These are phyloP conservation scores for Hydrophis major DNA, from an alignment of 2,797 vertebrate genomes.

Conservation along the genomic window DNA sequence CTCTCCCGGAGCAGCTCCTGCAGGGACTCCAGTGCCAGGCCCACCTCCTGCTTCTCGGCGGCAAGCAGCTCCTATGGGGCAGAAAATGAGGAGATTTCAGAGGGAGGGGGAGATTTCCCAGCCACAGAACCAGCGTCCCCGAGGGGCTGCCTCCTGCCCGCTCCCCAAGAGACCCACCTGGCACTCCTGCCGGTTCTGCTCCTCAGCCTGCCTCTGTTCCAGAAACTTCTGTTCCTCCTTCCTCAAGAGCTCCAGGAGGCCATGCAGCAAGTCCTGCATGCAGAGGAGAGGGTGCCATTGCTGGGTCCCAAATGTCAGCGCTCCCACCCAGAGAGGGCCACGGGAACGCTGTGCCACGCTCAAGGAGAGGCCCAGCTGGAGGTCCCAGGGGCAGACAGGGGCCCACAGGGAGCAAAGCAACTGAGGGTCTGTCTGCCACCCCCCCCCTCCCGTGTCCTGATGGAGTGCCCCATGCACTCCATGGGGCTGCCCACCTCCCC, in stretches of 20 bases:
- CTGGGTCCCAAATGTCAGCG: background rate
- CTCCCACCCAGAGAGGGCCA: background rate
- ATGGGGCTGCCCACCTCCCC: no score
- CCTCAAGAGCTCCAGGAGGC: background rate
- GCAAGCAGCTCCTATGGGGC: background rate
- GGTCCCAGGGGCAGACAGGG: no score
- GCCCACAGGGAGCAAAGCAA: background rate
- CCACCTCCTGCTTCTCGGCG: background rate
- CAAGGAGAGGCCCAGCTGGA: no score
- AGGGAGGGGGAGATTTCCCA: background rate
- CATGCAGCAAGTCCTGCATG: fast-evolving
- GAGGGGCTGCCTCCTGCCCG: background rate
- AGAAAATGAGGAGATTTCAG: background rate
- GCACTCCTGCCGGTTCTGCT: background rate
- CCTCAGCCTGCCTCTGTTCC: background rate
- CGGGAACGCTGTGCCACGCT: background rate
- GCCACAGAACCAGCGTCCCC: no score
- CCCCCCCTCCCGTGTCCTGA: background rate
- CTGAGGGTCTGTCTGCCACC: no score
- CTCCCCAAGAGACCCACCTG: background rate
- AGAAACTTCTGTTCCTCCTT: background rate
- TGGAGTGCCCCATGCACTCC: background rate
- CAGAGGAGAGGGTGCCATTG: background rate
- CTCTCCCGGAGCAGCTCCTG: background rate
- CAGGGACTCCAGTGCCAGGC: background rate